A percentile compares a stretch with the other conserved stretches of the same genome.
Evolutionary conservation across 2,113 vertebrate species (phyloP).

Genomic region (Elachura formosa): DNA sequence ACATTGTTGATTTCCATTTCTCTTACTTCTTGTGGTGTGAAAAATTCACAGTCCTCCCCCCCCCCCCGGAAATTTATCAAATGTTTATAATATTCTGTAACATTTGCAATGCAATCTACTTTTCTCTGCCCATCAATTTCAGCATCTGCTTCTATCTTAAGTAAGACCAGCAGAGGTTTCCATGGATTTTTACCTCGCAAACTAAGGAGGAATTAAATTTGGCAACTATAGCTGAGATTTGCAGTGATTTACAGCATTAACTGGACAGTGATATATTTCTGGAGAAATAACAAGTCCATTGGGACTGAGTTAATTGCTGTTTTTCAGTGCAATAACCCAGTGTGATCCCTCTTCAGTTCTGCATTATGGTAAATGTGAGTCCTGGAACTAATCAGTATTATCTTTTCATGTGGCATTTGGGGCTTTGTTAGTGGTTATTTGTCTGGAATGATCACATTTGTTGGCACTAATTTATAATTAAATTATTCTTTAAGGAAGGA

Average conservation of each 20-base stretch:
- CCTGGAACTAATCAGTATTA: not conserved
- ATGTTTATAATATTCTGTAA: not conserved
- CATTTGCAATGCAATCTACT: not conserved
- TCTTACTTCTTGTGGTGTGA: not conserved
- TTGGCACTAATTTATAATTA: constrained; percentile 2
- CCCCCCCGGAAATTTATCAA: not conserved
- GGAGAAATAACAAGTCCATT: not conserved
- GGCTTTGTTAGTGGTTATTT: not conserved
- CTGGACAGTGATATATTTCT: not conserved
- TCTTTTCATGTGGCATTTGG: constrained; percentile 5
- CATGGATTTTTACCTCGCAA: not conserved
- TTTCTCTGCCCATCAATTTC: not conserved
- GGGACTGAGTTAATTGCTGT: constrained; percentile 12
- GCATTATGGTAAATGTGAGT: not conserved
- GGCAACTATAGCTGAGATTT: not conserved
- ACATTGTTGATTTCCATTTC: not conserved
- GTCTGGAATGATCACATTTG: constrained; percentile 21
- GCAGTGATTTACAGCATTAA: not conserved
- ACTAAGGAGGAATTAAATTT: not conserved
- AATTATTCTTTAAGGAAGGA: not conserved
- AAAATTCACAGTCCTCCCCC: not conserved
- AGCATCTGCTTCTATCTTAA: not conserved
- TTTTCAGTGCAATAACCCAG: not conserved
- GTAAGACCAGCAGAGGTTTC: not conserved
- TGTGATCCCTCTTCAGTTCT: not conserved